Percentiles rank a stretch among this genome's conserved stretches.
These are phyloP conservation scores for Trachymyrmex septentrionalis DNA, from an alignment of 1,140 invertebrate genomes.

Conservation along the genomic window DNA sequence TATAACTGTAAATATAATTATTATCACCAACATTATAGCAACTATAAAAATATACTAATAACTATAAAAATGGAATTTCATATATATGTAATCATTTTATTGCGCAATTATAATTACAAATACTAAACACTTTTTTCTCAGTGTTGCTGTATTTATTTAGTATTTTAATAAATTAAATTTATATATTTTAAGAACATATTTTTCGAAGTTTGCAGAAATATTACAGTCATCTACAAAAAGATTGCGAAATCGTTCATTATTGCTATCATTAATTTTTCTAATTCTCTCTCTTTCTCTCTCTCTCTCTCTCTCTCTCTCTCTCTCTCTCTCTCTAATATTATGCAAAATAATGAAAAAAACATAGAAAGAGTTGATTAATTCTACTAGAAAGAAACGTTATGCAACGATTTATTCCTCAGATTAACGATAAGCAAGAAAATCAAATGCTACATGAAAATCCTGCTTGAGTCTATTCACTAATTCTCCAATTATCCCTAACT, in stretches of 20 bases:
- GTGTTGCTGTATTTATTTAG: not conserved
- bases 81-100: no score
- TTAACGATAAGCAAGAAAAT: not conserved
- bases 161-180: not conserved
- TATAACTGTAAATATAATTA: no score
- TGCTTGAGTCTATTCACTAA: not conserved
- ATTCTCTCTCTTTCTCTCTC: not conserved
- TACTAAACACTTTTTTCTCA: no score
- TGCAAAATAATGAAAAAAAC: not conserved
- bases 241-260: not conserved
- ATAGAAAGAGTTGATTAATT: not conserved
- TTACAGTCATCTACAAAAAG: not conserved
- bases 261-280: not conserved
- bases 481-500: constrained; percentile 18
- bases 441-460: constrained; percentile 3
- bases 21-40: no score
- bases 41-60: no score
- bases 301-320: no score
- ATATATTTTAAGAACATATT: not conserved
- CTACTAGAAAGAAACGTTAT: not conserved
- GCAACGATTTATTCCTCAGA: not conserved
- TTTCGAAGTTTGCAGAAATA: no score
- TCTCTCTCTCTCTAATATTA: no score
- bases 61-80: no score
- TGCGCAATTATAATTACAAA: no score